Base-by-base conservation (phyloP, 2,113 vertebrate species). In the Pipra filicauda region DNA sequence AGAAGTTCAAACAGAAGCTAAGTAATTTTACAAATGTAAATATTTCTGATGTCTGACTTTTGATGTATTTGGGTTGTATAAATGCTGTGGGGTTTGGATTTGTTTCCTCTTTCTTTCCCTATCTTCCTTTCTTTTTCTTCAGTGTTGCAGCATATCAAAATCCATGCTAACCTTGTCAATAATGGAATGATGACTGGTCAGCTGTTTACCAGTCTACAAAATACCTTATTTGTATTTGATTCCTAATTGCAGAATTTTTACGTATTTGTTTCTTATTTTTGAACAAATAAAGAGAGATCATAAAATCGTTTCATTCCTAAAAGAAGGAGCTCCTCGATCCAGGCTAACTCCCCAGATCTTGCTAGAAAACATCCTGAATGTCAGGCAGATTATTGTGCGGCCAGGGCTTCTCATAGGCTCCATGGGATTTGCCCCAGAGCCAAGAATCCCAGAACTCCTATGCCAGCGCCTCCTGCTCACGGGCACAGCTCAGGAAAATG, bases 401-500 rank as follows among this genome's bases (percentile, higher is more conserved):
- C 7, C 61, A 35, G n/a, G 15, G 18, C 17, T 88, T 70, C 46
- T 73, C 4, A 2, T 7, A 65, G 15, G 4, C 10, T 92, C 11
- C 4, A 2, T 58, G 26, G 18, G 10, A 2, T 71, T 88, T 82
- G 9, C 19, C 61, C 18, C 15, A 37, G 39, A 85, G 39, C 4
- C 2, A 12, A 52, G 11, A 57, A 79, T 43, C 15, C 19, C 5
- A 4, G 66, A 83, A 64, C 2, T 81, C 21, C n/a, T 22, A 19
- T 3, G 2, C 26, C 4, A 5, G 24, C 51, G 10, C 20, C 79
- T n/a, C 8, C 5, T 52, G 30, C 6, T 57, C 2, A 0, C 41
- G 13, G 23, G 8, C 15, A 37, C 10, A 43, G 13, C 28, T 64
- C 51, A 59, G 22, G 15, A 12, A 23, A 79, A 18, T 19, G 16